Evolutionary conservation across 2,113 vertebrate species (phyloP), one percentile per base, ranked within the genome.

Genomic region (Gymnorhina tibicen): DNA sequence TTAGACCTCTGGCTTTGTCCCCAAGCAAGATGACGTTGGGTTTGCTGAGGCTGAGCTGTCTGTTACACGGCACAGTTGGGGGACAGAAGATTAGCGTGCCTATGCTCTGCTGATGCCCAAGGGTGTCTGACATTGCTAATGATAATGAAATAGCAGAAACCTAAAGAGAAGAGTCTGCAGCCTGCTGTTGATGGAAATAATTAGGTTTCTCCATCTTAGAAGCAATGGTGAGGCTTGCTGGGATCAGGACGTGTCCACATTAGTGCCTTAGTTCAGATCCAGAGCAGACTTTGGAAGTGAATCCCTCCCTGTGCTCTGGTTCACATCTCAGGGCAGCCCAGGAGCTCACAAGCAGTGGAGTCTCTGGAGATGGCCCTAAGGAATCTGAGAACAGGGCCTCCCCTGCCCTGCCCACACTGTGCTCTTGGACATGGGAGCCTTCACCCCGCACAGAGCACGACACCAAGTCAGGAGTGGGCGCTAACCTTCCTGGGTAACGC

Each of bases 401-500:
- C 2, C 32, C 59, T 11, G 7, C 11, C 63, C 49, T 85, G 30
- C 70, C 66, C 47, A 37, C 10, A 0, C 22, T 60, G 11, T 76
- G 50, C 26, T 85, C 28, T 53, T 3, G 5, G 52, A 18, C 3
- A 0, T 3, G 7, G 46, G 26, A 69, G 10, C 30, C 50, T 58
- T 60, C n/a, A 6, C 11, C 39, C 33, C 0, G 0, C 41, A 10
- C 9, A 73, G 73, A 42, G 32, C 28, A 16, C 0, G 0, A 12
- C 2, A 0, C 74, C 22, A 33, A 19, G 8, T 27, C 4, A 1
- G 22, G 30, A 41, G 33, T 1, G 5, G 18, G n/a, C 10, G 1
- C 63, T 52, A 56, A 67, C 60, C 37, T 74, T 62, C 50, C 77
- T 77, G 63, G 46, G 22, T 37, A 35, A 44, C 52, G 50, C 27